Base-by-base conservation (phyloP, 2,113 vertebrate genomes). In the Sigmodon hispidus region DNA sequence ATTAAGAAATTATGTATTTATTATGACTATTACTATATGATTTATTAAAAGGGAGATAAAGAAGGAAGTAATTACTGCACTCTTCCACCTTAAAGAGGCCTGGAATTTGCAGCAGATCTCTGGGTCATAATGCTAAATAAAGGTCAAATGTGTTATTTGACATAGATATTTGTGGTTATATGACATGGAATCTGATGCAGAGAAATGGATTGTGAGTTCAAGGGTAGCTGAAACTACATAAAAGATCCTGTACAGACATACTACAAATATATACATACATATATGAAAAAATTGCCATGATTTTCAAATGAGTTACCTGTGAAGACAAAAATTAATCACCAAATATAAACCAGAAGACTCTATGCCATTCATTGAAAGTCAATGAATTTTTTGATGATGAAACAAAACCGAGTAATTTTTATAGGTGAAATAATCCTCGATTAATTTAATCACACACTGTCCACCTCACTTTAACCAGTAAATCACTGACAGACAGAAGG, bases 51-150 rank as follows among this genome's bases (percentile, higher is more conserved):
- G 6, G 16, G 36, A 61, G 9, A 13, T 7, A 52, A 11, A 10
- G 4, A 16, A 15, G 15, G 55, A 55, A 0, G 0, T 21, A 50
- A 34, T 12, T 40, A 45, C 17, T 8, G 29, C 1, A 26, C 12
- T 69, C n/a, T 43, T 21, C 34, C 3, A 24, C 7, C 34, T 40
- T 34, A 69, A 45, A 45, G 34, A 81, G 5, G 11, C 2, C 36
- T 2, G 11, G 22, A 22, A 29, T 75, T 80, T 29, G 4, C 3
- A 19, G 0, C 26, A 77, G 55, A 72, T 48, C 43, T 84, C 19
- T 31, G 55, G 50, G 5, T 22, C 29, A 17, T 40, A 22, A 17
- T 10, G 17, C 40, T 59, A 31, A 19, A 59, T 17, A 67, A 65
- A 93, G 29, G 59, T 69, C 91, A 24, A 63, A 45, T 79, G 7